These are phyloP conservation scores for Notodonta dromedarius DNA, from an alignment of 2,888 invertebrate genomes.

Conservation along the genomic window DNA sequence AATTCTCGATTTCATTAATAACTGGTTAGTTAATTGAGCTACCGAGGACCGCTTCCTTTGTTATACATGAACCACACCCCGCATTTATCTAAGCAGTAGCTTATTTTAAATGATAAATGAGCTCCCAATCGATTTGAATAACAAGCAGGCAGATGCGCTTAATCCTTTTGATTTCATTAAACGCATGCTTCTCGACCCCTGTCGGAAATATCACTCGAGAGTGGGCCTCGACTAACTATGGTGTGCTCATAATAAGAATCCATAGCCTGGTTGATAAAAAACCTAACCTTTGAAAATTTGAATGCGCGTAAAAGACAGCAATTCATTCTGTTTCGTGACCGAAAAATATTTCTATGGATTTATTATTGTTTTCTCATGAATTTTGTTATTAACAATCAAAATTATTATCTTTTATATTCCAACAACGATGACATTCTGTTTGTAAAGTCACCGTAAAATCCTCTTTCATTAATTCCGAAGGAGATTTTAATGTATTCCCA, in stretches of 20 bases:
- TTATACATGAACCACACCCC: slow-evolving; percentile 78
- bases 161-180: slow-evolving; percentile 85
- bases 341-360: slow-evolving; percentile 55
- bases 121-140: slow-evolving; percentile 84
- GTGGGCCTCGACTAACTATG: slow-evolving; percentile 64
- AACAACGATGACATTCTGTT: slow-evolving; percentile 45
- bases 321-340: slow-evolving; percentile 60
- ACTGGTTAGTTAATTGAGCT: slow-evolving; percentile 77
- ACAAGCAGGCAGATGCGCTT: slow-evolving; percentile 84
- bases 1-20: slow-evolving; percentile 63
- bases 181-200: slow-evolving; percentile 80
- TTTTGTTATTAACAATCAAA: slow-evolving; percentile 26
- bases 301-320: slow-evolving; percentile 39
- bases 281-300: slow-evolving; percentile 40
- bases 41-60: slow-evolving; percentile 73
- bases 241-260: slow-evolving; percentile 69
- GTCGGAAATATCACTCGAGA: slow-evolving; percentile 84
- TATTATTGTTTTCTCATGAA: slow-evolving; percentile 46
- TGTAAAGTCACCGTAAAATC: slow-evolving; percentile 57
- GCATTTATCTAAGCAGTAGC: slow-evolving; percentile 82
- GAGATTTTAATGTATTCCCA: slow-evolving; percentile 71
- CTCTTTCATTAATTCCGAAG: slow-evolving; percentile 51
- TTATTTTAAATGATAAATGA: slow-evolving; percentile 83
- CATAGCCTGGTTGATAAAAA: slow-evolving; percentile 49
- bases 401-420: slow-evolving; percentile 34